Percentiles rank a stretch among this genome's conserved stretches.
These are phyloP conservation scores for Pogonocichla stellata DNA, from an alignment of 2,113 vertebrate genomes.

Conservation along the genomic window DNA sequence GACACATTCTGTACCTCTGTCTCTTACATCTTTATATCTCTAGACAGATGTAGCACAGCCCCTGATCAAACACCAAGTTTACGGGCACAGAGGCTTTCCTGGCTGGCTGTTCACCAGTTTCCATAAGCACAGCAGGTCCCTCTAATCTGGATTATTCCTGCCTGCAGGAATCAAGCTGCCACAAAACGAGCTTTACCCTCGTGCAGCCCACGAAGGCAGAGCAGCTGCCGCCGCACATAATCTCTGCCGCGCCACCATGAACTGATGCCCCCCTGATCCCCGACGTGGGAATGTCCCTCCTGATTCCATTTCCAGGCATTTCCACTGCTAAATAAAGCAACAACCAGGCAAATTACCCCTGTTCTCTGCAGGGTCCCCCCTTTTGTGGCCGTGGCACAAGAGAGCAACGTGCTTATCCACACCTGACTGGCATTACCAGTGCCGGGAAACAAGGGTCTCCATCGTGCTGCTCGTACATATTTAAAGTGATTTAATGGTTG, in stretches of 20 bases:
- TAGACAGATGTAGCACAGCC: rapidly evolving
- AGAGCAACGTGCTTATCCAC: neutral
- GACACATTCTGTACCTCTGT: rapidly evolving
- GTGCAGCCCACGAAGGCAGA: neutral
- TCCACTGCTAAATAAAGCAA: neutral
- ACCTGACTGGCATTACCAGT: neutral
- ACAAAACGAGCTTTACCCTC: neutral
- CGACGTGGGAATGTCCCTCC: neutral
- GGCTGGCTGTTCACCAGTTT: neutral
- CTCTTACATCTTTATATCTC: no score
- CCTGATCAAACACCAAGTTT: neutral
- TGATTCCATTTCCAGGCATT: neutral
- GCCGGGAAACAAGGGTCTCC: slow-evolving; percentile 46
- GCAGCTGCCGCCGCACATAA: neutral
- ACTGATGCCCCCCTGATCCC: rapidly evolving
- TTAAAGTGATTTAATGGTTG: slow-evolving; percentile 64
- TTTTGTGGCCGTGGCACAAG: neutral
- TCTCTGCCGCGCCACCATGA: neutral
- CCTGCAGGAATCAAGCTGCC: neutral
- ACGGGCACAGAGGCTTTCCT: neutral
- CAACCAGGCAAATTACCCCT: neutral
- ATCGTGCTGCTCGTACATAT: slow-evolving; percentile 14
- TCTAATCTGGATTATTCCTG: slow-evolving; percentile 43
- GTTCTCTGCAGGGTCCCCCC: neutral
- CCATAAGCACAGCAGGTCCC: neutral